Evolutionary conservation across 2,797 vertebrate genomes (phyloP), one percentile per base, ranked within the genome.

Genomic region (Helostoma temminkii): DNA sequence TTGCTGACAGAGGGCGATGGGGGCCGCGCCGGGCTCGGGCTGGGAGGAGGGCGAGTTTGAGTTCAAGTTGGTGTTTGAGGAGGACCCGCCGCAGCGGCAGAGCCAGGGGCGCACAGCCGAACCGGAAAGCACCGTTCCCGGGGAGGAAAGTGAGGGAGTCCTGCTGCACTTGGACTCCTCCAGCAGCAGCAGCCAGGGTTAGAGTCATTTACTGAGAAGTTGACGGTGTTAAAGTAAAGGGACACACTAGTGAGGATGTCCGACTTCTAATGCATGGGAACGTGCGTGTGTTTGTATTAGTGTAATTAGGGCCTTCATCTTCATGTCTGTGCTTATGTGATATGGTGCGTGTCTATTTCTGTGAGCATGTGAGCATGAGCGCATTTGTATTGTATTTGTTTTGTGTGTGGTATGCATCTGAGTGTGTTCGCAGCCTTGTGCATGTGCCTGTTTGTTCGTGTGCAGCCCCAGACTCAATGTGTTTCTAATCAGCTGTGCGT

Each of bases 11-110:
- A 61, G 70, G 82, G 69, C 80, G 95, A 97, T 97, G 96, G 96
- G 96, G 91, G 95, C 96, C 62, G 95, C 95, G 81, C 92, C 94
- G 63, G 95, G 95, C 80, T 87, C 94, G 12, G 95, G 91, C 89
- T 97, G 96, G 94, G 96, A 97, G 89, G 96, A 97, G 89, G 96
- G 95, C 77, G 96, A 97, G 90, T 94, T 97, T 83, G 96, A 97
- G 83, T 97, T 97, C 91, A 96, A 96, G 88, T 88, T 97, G 89
- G 95, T 97, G 82, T 97, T 97, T 87, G 96, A 96, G 77, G 96
- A 96, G 82, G 93, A 96, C 60, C 93, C 93, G 66, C 91, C 92
- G 81, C 76, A 90, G 69, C 83, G 90, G 46, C 92, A 81, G 86
- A 77, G 83, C 89, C 90, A 85, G 93, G 73, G 93, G 86, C 83